A percentile compares a stretch with the other conserved stretches of the same genome.
phyloP scores from a whole-genome alignment of 2,797 vertebrate genomes.

The Anabacerthia variegaticeps region DNA sequence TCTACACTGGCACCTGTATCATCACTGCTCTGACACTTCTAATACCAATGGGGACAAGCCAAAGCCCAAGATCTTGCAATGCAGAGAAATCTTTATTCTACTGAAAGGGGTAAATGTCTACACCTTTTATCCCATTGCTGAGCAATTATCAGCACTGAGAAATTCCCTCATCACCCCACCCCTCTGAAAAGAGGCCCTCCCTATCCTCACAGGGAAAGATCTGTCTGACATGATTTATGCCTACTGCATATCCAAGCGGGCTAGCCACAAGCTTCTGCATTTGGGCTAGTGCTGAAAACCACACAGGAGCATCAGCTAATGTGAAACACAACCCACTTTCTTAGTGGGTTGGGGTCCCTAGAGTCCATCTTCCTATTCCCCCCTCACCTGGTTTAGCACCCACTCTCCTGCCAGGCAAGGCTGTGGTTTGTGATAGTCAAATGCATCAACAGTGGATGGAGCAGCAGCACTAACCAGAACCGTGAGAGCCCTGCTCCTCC shows the following conservation, averaged over 20 bases:
- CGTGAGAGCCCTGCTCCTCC: not conserved
- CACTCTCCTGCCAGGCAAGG: not conserved
- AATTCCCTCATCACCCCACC: not conserved
- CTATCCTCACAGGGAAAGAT: not conserved
- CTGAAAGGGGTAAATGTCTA: not conserved
- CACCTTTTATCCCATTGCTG: not conserved
- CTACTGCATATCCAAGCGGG: not conserved
- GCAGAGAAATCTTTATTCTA: not conserved
- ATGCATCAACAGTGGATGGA: not conserved
- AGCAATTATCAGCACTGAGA: not conserved
- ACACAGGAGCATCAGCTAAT: conserved; percentile 39
- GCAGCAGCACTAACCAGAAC: not conserved
- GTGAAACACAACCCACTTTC: conserved; percentile 28
- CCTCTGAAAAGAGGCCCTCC: not conserved
- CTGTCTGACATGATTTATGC: not conserved
- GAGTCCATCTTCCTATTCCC: conserved; percentile 2
- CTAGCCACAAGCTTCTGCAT: conserved; percentile 14
- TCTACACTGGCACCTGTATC: fast-evolving
- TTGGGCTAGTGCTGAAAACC: conserved; percentile 38
- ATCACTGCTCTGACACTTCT: not conserved
- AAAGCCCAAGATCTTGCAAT: not conserved
- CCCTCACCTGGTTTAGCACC: not conserved
- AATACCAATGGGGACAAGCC: not conserved
- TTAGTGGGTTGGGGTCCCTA: not conserved
- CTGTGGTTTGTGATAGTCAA: conserved; percentile 4